phyloP scores from a whole-genome alignment of 2,113 vertebrate genomes.

The Mirza zaza region DNA sequence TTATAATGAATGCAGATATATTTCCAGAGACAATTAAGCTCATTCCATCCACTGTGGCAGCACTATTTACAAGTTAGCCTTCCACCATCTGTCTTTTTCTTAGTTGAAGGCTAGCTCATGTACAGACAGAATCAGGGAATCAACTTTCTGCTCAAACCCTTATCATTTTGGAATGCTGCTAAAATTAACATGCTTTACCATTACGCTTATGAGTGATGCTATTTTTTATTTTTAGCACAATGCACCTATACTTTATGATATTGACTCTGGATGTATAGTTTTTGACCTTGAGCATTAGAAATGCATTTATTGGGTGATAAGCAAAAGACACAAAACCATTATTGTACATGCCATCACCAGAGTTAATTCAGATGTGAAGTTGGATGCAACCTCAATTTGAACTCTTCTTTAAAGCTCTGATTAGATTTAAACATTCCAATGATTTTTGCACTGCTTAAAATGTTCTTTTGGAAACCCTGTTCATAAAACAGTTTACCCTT shows the following conservation, averaged over 20 bases:
- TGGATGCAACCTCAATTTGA: slow-evolving; percentile 71
- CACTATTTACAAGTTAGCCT: not conserved
- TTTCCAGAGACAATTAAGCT: slow-evolving; percentile 40
- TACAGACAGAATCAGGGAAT: not conserved
- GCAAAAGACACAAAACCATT: not conserved
- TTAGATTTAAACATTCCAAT: slow-evolving; percentile 75
- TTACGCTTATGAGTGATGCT: not conserved
- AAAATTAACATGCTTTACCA: not conserved
- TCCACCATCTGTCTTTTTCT: slow-evolving; percentile 44
- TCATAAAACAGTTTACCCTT: slow-evolving; percentile 78
- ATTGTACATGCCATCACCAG: not conserved
- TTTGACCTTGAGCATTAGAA: slow-evolving; percentile 12
- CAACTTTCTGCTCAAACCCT: not conserved
- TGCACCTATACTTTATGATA: not conserved
- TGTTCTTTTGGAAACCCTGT: slow-evolving; percentile 67
- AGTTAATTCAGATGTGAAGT: slow-evolving; percentile 65
- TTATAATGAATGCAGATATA: not conserved
- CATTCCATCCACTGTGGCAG: not conserved
- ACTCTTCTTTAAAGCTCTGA: slow-evolving; percentile 67
- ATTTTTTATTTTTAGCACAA: not conserved
- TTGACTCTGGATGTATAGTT: not conserved
- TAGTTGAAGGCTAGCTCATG: not conserved
- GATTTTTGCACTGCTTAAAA: slow-evolving; percentile 57
- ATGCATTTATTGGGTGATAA: slow-evolving; percentile 26
- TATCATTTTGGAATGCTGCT: not conserved